Evolutionary conservation across 1,140 invertebrate genomes (phyloP), one percentile per base, ranked within the genome.

Genomic region (Psix sp.): DNA sequence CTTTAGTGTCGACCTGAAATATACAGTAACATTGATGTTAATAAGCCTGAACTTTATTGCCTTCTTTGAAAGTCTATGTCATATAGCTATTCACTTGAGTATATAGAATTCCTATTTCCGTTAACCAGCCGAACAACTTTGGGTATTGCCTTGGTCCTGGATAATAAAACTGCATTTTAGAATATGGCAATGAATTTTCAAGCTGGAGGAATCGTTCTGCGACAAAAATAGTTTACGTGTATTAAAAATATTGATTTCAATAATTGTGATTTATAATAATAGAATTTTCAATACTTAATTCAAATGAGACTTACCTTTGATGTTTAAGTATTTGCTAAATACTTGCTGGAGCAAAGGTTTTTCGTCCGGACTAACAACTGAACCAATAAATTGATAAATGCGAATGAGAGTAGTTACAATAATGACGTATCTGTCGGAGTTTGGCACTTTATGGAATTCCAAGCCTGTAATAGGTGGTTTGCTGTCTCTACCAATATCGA

Each of bases 71-170:
- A n/a, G n/a, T n/a, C n/a, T n/a, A n/a, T n/a, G n/a, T n/a, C n/a
- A n/a, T n/a, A 9, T 5, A 24, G 9, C 21, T 35, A 38, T 38
- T 80, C 83, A 93, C 92, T 85, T 93, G 88, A 39, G 91, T 90
- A 85, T 90, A 90, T 70, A 91, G 89, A 77, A 94, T 91, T n/a
- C 92, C 92, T 56, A 89, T 88, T 85, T 92, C 93, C 7, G 93
- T 94, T 63, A 96, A 88, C 96, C 95, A 97, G 3, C 93, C 94
- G 89, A 96, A 95, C n/a, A 90, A 89, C 80, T 91, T 92, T 10
- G 94, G 93, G 46, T 90, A 88, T 59, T 88, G 87, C 77, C 88
- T 89, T 56, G 90, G 87, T 40, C 88, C 89, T 71, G 93, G 90
- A 76, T 92, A 93, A 84, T 90, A 96, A 72, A 96, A 92, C 72